These are phyloP conservation scores for Eupsilia transversa DNA, from an alignment of 2,888 invertebrate species.

Conservation along the genomic window DNA sequence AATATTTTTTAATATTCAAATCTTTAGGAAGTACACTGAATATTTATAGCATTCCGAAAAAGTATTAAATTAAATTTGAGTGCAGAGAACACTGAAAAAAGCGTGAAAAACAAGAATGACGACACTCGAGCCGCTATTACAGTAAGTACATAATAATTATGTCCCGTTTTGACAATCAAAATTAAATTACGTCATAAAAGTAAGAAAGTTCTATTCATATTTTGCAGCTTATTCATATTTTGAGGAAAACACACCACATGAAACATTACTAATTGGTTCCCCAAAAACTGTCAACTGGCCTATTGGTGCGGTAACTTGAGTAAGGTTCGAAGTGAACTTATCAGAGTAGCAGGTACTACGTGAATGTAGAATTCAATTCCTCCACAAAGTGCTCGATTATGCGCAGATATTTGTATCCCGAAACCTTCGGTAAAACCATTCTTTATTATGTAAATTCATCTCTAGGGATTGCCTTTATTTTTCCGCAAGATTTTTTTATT, in stretches of 20 bases:
- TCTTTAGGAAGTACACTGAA: too few species aligned
- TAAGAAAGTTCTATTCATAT: background rate
- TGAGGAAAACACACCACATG: background rate
- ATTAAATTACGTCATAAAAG: background rate
- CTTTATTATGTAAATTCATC: constrained; percentile 83
- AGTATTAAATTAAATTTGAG: background rate
- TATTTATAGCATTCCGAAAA: background rate
- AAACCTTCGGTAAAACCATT: constrained; percentile 76
- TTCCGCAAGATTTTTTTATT: constrained; percentile 69
- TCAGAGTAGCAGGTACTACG: constrained; percentile 49
- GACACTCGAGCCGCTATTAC: background rate
- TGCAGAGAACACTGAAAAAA: background rate
- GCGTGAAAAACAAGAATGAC: background rate
- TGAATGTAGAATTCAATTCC: constrained; percentile 74
- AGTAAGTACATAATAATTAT: background rate
- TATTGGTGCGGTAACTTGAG: background rate
- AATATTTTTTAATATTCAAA: background rate
- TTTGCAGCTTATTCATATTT: background rate
- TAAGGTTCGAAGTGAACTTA: background rate
- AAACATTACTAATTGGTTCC: background rate
- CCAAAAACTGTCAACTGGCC: constrained; percentile 7
- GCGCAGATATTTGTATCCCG: constrained; percentile 79
- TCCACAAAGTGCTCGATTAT: constrained; percentile 80
- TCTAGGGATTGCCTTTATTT: constrained; percentile 77
- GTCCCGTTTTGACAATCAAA: background rate